phyloP scores from a whole-genome alignment of 2,888 invertebrate species.

The Physocephala rufipes region DNA sequence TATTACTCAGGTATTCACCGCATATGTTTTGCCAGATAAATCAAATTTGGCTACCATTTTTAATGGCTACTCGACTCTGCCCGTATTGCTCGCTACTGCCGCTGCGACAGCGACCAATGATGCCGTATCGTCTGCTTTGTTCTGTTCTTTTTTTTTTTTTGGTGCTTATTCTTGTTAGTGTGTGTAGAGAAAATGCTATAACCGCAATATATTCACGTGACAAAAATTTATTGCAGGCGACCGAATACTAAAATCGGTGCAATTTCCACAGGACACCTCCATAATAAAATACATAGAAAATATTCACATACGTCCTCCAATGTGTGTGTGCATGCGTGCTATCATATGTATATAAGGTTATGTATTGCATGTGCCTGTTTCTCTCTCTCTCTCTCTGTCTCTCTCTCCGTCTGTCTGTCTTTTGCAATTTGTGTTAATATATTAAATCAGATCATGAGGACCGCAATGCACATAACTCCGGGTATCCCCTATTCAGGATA shows the following conservation, averaged over 20 bases:
- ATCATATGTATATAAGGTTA: too few species aligned
- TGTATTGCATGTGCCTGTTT: background rate
- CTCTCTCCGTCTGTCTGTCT: background rate
- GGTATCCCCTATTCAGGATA: background rate
- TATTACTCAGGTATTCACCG: background rate
- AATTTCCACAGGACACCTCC: background rate
- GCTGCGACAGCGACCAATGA: background rate
- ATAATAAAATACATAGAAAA: background rate
- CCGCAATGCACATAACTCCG: background rate
- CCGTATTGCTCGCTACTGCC: background rate
- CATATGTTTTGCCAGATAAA: constrained; percentile 19
- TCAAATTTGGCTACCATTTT: constrained; percentile 13
- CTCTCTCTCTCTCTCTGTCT: background rate
- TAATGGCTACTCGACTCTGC: background rate
- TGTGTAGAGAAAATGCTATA: background rate
- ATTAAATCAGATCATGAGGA: background rate
- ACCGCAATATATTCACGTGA: constrained; percentile 19
- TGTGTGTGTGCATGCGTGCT: background rate
- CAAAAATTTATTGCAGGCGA: constrained; percentile 30
- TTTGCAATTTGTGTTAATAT: constrained; percentile 14
- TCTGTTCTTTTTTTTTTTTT: background rate
- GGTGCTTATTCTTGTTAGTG: background rate
- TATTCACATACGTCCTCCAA: too few species aligned
- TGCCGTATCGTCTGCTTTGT: background rate
- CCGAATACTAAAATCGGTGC: constrained; percentile 23